phyloP scores from a whole-genome alignment of 2,888 invertebrate genomes.

The Luperina nickerlii region DNA sequence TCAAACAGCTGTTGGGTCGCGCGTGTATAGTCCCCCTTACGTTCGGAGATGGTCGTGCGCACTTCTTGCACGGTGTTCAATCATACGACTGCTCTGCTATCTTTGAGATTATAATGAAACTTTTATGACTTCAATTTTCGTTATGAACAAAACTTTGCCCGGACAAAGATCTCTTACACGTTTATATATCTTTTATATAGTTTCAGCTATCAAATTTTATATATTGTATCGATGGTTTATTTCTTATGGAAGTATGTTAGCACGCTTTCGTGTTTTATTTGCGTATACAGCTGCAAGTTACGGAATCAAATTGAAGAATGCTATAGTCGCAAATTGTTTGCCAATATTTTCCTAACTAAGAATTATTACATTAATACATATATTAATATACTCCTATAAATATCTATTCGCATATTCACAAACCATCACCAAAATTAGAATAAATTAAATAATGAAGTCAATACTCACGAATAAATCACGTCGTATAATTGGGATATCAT shows the following conservation, averaged over 20 bases:
- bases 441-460: constrained; percentile 50
- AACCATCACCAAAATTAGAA: constrained; percentile 45
- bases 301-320: not conserved
- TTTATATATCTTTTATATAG: constrained; percentile 59
- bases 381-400: not conserved
- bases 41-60: constrained; percentile 77
- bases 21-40: constrained; percentile 74
- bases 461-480: constrained; percentile 53
- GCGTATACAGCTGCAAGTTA: constrained; percentile 19
- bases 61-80: constrained; percentile 83
- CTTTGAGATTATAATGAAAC: constrained; percentile 88
- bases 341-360: not conserved
- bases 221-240: constrained; percentile 62
- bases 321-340: not conserved
- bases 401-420: constrained; percentile 4
- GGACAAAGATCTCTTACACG: constrained; percentile 71
- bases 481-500: constrained; percentile 66
- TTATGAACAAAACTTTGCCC: constrained; percentile 76
- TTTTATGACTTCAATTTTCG: constrained; percentile 85
- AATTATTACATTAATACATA: not conserved
- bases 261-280: constrained; percentile 37
- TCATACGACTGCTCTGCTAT: constrained; percentile 87
- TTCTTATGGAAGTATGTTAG: constrained; percentile 56
- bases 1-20: constrained; percentile 63
- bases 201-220: constrained; percentile 59